Percentiles rank a stretch among this genome's conserved stretches.
Conservation (phyloP, 2,888 invertebrate genomes). For the Cepaea hortensis region DNA sequence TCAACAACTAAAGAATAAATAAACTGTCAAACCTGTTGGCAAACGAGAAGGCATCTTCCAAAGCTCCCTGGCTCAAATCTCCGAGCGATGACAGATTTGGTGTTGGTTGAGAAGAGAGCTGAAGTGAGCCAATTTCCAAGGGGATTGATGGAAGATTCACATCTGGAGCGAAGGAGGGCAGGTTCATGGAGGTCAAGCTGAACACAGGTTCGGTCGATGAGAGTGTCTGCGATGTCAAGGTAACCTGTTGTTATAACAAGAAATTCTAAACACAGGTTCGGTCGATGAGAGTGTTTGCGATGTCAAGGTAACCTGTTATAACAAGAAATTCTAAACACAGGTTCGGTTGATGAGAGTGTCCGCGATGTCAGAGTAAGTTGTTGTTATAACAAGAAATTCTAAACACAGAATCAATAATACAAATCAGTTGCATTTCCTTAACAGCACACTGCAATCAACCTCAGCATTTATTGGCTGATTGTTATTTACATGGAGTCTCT, state of each 20-base stretch:
- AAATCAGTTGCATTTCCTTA: too few species aligned
- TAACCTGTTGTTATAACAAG: constrained; percentile 9
- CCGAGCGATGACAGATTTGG: constrained; percentile 41
- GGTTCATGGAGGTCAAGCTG: constrained; percentile 26
- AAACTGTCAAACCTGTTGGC: background rate
- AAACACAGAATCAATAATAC: too few species aligned
- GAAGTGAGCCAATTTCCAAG: constrained; percentile 44
- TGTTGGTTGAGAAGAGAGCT: constrained; percentile 37
- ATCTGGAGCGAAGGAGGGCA: constrained; percentile 29
- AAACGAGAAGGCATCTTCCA: background rate
- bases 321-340: background rate
- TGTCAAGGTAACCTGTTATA: constrained; percentile 27
- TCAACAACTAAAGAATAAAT: background rate
- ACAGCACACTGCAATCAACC: too few species aligned
- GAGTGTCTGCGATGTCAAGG: constrained; percentile 24
- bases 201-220: constrained; percentile 5
- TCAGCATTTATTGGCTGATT: too few species aligned
- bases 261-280: background rate
- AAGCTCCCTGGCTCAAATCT: constrained; percentile 4
- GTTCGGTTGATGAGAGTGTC: constrained; percentile 23
- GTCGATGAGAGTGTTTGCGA: constrained; percentile 28
- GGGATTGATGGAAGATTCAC: constrained; percentile 52
- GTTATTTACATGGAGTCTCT: too few species aligned
- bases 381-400: background rate
- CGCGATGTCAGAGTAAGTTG: constrained; percentile 30